Conservation (phyloP, 2,888 invertebrate species). For the Chrysolina americana region DNA sequence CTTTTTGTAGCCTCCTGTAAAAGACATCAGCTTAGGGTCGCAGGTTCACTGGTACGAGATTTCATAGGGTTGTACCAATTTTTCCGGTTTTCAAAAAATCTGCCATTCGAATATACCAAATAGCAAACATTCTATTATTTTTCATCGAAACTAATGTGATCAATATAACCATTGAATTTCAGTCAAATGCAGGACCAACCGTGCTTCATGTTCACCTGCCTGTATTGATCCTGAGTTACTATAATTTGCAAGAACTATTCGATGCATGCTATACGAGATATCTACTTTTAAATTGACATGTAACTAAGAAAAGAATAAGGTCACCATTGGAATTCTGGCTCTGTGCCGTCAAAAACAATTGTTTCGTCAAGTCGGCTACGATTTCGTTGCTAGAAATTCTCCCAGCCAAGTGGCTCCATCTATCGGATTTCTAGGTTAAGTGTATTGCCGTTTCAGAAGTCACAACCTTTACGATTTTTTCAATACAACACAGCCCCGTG, state of each 20-base stretch:
- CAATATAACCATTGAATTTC: no score
- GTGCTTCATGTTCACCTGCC: neutral
- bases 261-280: slow-evolving; percentile 2
- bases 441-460: neutral
- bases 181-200: neutral
- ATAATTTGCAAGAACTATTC: slow-evolving; percentile 6
- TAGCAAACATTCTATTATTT: no score
- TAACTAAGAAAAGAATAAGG: slow-evolving; percentile 21
- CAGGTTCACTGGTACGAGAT: slow-evolving; percentile 67
- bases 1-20: slow-evolving; percentile 70
- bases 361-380: neutral
- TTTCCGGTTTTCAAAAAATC: slow-evolving; percentile 11
- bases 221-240: neutral
- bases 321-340: slow-evolving; percentile 22
- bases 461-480: neutral
- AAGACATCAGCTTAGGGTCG: slow-evolving; percentile 69
- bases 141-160: no score
- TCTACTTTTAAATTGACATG: slow-evolving; percentile 15
- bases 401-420: neutral
- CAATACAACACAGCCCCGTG: slow-evolving; percentile 52
- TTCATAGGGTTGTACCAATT: slow-evolving; percentile 47
- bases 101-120: no score
- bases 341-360: slow-evolving; percentile 22
- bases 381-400: neutral
- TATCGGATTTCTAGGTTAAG: neutral